Evolutionary conservation across 2,888 invertebrate genomes (phyloP), one percentile per base, ranked within the genome.

Genomic region (Auanema freiburgensis): DNA sequence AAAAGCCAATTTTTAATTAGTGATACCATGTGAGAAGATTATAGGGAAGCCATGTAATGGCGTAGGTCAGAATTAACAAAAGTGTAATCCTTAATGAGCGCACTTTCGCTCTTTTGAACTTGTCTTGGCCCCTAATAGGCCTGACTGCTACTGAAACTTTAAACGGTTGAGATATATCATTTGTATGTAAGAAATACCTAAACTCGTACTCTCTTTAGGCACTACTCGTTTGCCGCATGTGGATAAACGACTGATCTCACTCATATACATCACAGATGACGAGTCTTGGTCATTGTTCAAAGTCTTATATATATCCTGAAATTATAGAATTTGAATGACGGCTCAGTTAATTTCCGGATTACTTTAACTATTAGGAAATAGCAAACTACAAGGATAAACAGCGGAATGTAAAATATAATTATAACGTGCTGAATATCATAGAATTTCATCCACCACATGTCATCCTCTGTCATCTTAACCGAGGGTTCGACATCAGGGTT

Each of bases 31-130:
- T 59, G 16, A 78, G 63, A 12, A 78, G 66, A 55, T 78, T 78
- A 50, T 76, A 78, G n/a, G 77, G 77, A 8, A 78, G 67, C 77
- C 77, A 78, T 3, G 76, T 76, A 66, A 76, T 68, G 24, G 71
- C 73, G 61, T 78, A 78, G 14, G 72, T 72, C 33, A 76, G 66
- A 51, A 78, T 78, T 8, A 78, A 65, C n/a, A 76, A 55, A n/a
- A 78, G 67, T 3, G 77, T 78, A 50, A 78, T 76, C n/a, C 73
- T 65, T 4, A 76, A 71, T 14, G 72, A 71, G 11, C 73, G 71
- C 3, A 76, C 67, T 58, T 72, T 72, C 11, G 72, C 75, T 6
- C 77, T 59, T 21, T 69, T 69, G 63, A 77, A 74, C 54, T 74
- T 72, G 53, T 75, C 77, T 44, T 77, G 75, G 2, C 77, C 77